Base-by-base conservation (phyloP, 1,140 invertebrate species). In the Tetraneura akinire region DNA sequence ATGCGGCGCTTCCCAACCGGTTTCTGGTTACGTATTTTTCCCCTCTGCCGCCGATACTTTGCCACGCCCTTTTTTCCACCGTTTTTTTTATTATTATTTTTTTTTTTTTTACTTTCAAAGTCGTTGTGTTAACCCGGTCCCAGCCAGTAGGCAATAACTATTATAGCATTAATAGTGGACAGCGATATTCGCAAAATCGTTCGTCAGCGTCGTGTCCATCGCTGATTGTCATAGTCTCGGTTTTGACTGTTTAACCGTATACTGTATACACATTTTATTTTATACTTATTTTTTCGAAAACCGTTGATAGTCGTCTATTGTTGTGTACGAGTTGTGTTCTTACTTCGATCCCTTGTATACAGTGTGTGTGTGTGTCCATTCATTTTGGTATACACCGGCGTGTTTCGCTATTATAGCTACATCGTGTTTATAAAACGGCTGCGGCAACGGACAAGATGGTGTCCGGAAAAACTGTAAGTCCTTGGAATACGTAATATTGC, bases 381-480 rank as follows among this genome's bases (percentile, higher is more conserved):
- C 32, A 37, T 37, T 37, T 37, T 37, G n/a, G n/a, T 37, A 37
- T 37, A 37, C 32, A 37, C 8, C 32, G 32, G 32, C 8, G 32
- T 37, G 32, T 8, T 37, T n/a, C 3, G 32, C 32, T 37, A 4
- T 1, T 37, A 3, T 10, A 10, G n/a, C n/a, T 23, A 18, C 18
- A 21, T 13, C 32, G 32, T 66, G 37, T 42, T 66, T 42, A 18
- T n/a, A 49, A 9, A 29, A 71, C 23, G 9, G 42, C 32, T 16
- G 55, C 13, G 8, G 3, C 32, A 37, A 8, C 32, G 3, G 9
- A 23, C 74, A 78, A 62, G 37, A 78, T 78, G 74, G 74, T 78
- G 55, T 78, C 74, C 53, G 74, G 74, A 78, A 78, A 78, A 78
- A 78, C 74, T 60, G 74, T 78, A 78, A 78, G 74, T 78, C 74